These are phyloP conservation scores for Lucilia sericata DNA, from an alignment of 1,140 invertebrate genomes.

Conservation along the genomic window DNA sequence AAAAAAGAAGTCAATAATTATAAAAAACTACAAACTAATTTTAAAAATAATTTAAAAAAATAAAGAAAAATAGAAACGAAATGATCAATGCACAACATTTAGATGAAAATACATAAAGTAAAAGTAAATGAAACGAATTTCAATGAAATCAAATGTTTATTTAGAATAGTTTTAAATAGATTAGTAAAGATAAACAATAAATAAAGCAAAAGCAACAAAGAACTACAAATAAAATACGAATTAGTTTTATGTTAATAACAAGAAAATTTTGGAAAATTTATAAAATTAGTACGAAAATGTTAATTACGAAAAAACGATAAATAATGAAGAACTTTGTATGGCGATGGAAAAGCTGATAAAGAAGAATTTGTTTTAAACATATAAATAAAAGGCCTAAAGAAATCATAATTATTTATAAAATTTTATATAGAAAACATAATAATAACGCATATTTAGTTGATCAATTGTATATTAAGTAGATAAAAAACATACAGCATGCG, in stretches of 20 bases:
- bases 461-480: neutral
- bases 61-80: neutral
- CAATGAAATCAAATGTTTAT: neutral
- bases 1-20: no score
- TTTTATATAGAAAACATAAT: neutral
- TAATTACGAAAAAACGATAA: neutral
- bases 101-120: neutral
- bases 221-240: neutral
- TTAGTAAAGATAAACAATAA: neutral
- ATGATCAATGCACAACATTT: constrained; percentile 21
- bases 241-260: neutral
- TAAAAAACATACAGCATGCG: neutral
- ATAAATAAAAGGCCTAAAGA: neutral
- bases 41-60: no score
- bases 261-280: neutral
- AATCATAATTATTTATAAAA: neutral
- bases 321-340: neutral
- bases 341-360: neutral
- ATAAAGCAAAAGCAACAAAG: neutral
- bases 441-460: neutral
- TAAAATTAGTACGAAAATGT: neutral
- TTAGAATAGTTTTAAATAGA: neutral
- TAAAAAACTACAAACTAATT: no score
- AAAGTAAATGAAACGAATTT: neutral
- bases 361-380: neutral